Evolutionary conservation across 2,888 invertebrate genomes (phyloP).

Genomic region (Rhyacophila evoluta): DNA sequence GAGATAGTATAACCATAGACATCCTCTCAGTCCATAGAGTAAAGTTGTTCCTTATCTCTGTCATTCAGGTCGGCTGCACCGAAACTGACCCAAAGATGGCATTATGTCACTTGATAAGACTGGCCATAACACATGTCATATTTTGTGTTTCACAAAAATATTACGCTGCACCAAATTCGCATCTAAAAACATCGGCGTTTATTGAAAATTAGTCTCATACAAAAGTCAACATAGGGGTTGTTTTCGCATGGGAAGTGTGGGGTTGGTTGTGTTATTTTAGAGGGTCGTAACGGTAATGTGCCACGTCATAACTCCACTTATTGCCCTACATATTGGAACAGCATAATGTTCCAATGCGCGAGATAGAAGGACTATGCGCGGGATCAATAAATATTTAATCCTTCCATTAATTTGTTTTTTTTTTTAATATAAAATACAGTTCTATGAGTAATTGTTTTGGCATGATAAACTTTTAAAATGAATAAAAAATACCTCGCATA

Average conservation of each 20-base stretch:
- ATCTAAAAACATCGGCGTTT: constrained; percentile 35
- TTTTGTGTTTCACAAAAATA: constrained; percentile 52
- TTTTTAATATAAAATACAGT: no score
- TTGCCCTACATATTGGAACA: constrained; percentile 54
- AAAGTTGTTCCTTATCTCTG: constrained; percentile 47
- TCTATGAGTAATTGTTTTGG: no score
- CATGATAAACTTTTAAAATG: no score
- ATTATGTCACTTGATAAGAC: constrained; percentile 51
- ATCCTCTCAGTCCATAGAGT: not conserved
- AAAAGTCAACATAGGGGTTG: constrained; percentile 29
- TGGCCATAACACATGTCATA: constrained; percentile 50
- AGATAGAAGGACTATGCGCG: constrained; percentile 5
- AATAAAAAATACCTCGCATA: no score
- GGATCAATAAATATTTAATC: not conserved
- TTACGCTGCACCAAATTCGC: constrained; percentile 25
- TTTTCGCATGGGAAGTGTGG: not conserved
- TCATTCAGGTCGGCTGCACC: constrained; percentile 54
- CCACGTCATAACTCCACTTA: constrained; percentile 55
- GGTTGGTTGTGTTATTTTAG: constrained; percentile 50
- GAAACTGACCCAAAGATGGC: constrained; percentile 55
- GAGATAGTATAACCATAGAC: not conserved
- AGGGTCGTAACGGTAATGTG: constrained; percentile 55
- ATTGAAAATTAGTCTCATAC: constrained; percentile 33
- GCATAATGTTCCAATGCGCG: constrained; percentile 39
- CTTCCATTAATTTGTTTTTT: no score